Percentiles rank a stretch among this genome's conserved stretches.
These are phyloP conservation scores for Leptopilina drosophilae DNA, from an alignment of 2,888 invertebrate genomes.

Conservation along the genomic window DNA sequence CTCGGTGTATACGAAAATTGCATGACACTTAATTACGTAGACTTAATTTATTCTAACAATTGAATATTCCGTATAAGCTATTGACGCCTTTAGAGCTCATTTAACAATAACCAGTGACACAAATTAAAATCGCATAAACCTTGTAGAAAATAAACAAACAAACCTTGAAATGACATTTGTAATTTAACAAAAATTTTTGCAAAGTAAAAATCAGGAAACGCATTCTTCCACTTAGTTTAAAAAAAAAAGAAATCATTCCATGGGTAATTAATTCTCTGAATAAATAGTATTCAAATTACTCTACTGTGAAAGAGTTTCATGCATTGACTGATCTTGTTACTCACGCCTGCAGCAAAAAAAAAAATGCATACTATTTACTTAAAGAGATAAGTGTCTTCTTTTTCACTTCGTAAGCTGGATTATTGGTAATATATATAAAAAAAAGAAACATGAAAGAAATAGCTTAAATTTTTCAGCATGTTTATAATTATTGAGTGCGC, in stretches of 20 bases:
- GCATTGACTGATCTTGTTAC: slow-evolving; percentile 60
- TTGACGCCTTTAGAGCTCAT: slow-evolving; percentile 1
- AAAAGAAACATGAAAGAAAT: background rate
- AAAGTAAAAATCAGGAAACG: slow-evolving; percentile 30
- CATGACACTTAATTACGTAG: slow-evolving; percentile 34
- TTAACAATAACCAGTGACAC: slow-evolving; percentile 17
- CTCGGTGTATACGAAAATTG: slow-evolving; percentile 13
- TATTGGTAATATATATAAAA: slow-evolving; percentile 12
- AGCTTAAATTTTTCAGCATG: background rate
- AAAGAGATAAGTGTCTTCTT: background rate
- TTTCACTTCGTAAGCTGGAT: slow-evolving; percentile 21
- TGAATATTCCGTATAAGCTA: slow-evolving; percentile 3
- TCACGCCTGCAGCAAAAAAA: slow-evolving; percentile 62
- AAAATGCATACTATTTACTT: slow-evolving; percentile 26
- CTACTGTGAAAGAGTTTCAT: slow-evolving; percentile 35
- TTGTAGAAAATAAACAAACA: slow-evolving; percentile 25
- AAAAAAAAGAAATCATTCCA: slow-evolving; percentile 1
- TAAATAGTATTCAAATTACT: slow-evolving; percentile 18
- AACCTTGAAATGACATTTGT: slow-evolving; percentile 22
- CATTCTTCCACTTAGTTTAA: background rate
- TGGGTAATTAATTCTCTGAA: slow-evolving; percentile 4
- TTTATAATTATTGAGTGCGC: background rate
- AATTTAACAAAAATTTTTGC: slow-evolving; percentile 4
- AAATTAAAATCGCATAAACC: slow-evolving; percentile 24
- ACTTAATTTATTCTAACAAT: slow-evolving; percentile 25